Evolutionary conservation across 2,113 vertebrate species (phyloP).

Genomic region (Lepus timidus): DNA sequence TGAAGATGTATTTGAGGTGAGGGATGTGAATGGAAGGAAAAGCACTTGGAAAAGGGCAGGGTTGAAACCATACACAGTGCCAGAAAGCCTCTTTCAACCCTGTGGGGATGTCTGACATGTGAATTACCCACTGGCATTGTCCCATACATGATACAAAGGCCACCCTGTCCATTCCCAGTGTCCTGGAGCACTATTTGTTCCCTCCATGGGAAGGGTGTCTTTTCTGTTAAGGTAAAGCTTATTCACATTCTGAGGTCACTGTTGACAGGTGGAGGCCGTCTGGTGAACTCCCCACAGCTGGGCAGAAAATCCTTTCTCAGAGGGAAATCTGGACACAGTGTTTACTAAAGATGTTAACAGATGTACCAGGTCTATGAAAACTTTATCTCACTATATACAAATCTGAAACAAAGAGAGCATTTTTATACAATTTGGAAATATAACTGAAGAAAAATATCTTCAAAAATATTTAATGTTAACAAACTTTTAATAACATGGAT

Average conservation of each 20-base stretch:
- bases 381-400: not conserved
- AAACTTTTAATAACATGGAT: not conserved
- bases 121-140: not conserved
- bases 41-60: not conserved
- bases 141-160: fast-evolving
- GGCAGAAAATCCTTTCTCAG: not conserved
- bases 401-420: not conserved
- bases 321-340: not conserved
- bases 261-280: not conserved
- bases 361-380: not conserved
- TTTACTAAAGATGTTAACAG: not conserved
- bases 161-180: fast-evolving
- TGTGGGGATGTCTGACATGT: not conserved
- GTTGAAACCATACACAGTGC: not conserved
- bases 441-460: not conserved
- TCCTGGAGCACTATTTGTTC: too few relatives aligned
- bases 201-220: not conserved
- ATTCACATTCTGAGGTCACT: not conserved
- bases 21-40: not conserved
- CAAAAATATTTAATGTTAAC: not conserved
- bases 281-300: not conserved
- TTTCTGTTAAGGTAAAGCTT: not conserved
- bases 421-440: not conserved
- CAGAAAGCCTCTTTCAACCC: not conserved
- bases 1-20: not conserved